A percentile compares a stretch with the other conserved stretches of the same genome.
phyloP scores from a whole-genome alignment of 2,797 vertebrate genomes.

The Notoglanidium macrostoma region DNA sequence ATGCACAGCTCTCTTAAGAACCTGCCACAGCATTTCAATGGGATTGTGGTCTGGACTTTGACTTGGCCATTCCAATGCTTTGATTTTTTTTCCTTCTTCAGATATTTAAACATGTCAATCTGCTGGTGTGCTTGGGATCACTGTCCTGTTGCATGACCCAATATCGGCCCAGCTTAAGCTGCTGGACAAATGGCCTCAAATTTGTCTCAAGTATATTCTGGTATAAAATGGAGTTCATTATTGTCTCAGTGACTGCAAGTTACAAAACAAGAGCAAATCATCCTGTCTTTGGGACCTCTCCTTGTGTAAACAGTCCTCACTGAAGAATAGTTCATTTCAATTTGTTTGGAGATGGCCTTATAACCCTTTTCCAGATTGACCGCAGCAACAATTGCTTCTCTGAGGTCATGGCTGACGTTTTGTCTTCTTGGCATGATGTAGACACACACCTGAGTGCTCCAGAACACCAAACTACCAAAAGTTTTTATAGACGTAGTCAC shows the following conservation, averaged over 20 bases:
- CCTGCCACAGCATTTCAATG: not conserved
- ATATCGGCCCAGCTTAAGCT: not conserved
- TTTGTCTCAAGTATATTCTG: not conserved
- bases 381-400: not conserved
- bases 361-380: not conserved
- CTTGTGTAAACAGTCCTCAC: no score
- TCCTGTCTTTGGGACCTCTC: not conserved
- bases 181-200: not conserved
- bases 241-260: not conserved
- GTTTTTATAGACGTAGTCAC: not conserved
- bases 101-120: not conserved
- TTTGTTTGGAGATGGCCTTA: not conserved
- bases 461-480: not conserved
- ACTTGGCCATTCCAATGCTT: not conserved
- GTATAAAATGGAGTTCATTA: not conserved
- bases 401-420: not conserved
- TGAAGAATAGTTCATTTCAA: not conserved
- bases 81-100: not conserved
- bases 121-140: not conserved
- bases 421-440: not conserved
- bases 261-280: not conserved
- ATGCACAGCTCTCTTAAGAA: not conserved
- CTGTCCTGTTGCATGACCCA: not conserved
- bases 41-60: not conserved
- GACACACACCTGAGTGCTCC: no score